phyloP scores from a whole-genome alignment of 2,113 vertebrate species.

The Semnornis frantzii region DNA sequence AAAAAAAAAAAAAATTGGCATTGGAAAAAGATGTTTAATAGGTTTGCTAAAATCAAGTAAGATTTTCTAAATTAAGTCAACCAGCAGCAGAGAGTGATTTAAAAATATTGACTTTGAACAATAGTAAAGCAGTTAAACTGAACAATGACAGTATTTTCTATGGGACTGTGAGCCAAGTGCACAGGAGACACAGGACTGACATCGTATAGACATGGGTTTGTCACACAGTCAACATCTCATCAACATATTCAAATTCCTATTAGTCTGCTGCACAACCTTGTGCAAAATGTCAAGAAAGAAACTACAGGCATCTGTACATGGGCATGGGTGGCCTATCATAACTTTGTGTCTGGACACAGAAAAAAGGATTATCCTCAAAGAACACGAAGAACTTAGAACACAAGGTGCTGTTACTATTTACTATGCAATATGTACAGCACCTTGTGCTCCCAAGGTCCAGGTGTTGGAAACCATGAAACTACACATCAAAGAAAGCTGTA shows the following conservation, averaged over 20 bases:
- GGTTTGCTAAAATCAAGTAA: neutral
- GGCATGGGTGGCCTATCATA: too few relatives aligned
- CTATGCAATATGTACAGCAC: too few relatives aligned
- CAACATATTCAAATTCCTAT: neutral
- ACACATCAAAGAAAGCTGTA: accelerated
- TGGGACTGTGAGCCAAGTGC: neutral
- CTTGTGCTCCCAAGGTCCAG: accelerated
- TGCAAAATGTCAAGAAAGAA: neutral
- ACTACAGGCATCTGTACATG: accelerated
- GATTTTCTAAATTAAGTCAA: neutral
- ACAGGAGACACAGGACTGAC: neutral
- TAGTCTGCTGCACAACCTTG: neutral
- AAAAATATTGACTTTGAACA: neutral
- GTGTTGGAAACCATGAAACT: neutral
- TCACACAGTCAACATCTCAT: neutral
- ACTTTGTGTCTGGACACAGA: neutral
- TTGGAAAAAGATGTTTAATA: neutral
- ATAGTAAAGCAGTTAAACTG: neutral
- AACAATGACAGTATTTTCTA: neutral
- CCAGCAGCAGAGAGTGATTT: neutral
- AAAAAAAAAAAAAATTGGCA: neutral
- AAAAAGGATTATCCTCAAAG: neutral
- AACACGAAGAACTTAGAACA: neutral
- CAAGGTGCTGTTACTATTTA: neutral
- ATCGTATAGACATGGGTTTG: neutral